These are phyloP conservation scores for Nasonia longicornis DNA, from an alignment of 1,140 invertebrate genomes.

Conservation along the genomic window DNA sequence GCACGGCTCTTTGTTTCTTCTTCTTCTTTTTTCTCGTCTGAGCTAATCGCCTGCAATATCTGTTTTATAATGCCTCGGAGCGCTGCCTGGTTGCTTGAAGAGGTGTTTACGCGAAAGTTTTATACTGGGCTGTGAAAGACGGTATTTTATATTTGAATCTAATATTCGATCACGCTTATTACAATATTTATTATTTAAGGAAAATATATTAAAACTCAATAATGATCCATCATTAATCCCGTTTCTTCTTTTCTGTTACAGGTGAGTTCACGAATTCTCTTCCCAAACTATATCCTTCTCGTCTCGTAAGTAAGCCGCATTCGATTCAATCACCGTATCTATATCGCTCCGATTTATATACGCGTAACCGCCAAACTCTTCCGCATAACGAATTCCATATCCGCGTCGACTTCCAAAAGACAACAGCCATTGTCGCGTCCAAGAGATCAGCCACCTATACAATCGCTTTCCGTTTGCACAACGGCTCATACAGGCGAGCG, in stretches of 20 bases:
- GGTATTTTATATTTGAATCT: too few species aligned
- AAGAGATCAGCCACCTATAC: background rate
- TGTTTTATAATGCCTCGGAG: background rate
- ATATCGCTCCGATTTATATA: too few species aligned
- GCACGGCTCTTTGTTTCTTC: constrained; percentile 5
- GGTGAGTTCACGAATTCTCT: constrained; percentile 25
- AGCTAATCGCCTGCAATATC: constrained; percentile 5
- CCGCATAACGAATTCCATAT: too few species aligned
- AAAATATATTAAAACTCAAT: background rate
- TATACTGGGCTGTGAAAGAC: too few species aligned
- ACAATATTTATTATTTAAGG: background rate
- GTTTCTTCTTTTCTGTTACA: constrained; percentile 26
- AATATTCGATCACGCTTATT: background rate
- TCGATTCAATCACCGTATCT: too few species aligned
- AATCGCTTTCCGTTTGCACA: background rate
- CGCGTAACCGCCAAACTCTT: too few species aligned
- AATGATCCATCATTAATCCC: background rate
- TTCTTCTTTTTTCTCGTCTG: background rate
- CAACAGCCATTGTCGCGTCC: background rate
- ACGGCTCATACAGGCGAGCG: background rate
- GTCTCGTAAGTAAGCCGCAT: constrained; percentile 14
- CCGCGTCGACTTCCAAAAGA: too few species aligned
- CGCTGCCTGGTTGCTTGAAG: too few species aligned
- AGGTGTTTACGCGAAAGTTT: too few species aligned
- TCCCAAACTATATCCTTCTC: background rate